Conservation (phyloP, 2,113 vertebrate species). For the Chaenocephalus aceratus region DNA sequence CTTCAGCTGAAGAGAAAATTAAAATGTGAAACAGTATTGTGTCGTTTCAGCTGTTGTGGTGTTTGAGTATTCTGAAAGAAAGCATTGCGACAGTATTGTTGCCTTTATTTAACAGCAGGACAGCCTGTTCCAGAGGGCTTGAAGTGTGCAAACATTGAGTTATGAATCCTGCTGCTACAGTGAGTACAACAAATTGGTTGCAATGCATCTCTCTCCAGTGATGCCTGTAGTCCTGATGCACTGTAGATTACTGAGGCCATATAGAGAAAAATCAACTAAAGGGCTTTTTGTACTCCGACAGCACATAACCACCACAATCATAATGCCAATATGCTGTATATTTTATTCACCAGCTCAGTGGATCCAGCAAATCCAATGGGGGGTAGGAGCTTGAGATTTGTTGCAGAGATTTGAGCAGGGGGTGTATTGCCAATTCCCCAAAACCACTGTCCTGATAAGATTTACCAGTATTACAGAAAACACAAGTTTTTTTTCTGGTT, state of each 20-base stretch:
- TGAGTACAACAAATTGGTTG: conserved; percentile 39
- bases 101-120: conserved; percentile 34
- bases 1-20: conserved; percentile 1
- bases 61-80: conserved; percentile 20
- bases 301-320: conserved; percentile 44
- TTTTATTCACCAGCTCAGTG: conserved; percentile 42
- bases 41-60: not conserved
- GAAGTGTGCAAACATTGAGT: conserved; percentile 36
- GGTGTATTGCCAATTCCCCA: not conserved
- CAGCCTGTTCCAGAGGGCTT: conserved; percentile 26
- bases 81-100: not conserved
- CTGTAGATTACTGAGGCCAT: conserved; percentile 28
- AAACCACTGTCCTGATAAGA: conserved; percentile 15
- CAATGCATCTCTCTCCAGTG: conserved; percentile 32
- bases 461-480: conserved; percentile 41
- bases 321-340: conserved; percentile 38
- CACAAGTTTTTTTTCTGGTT: conserved; percentile 40
- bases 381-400: not conserved
- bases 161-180: conserved; percentile 47
- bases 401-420: not conserved
- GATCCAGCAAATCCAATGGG: conserved; percentile 6
- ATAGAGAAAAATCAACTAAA: conserved; percentile 15
- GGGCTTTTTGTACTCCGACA: not conserved
- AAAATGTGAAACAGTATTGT: not conserved
- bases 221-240: conserved; percentile 10